Percentiles rank a stretch among this genome's conserved stretches.
Conservation (phyloP, 2,113 vertebrate genomes). For the Nannobrachium achirus region DNA sequence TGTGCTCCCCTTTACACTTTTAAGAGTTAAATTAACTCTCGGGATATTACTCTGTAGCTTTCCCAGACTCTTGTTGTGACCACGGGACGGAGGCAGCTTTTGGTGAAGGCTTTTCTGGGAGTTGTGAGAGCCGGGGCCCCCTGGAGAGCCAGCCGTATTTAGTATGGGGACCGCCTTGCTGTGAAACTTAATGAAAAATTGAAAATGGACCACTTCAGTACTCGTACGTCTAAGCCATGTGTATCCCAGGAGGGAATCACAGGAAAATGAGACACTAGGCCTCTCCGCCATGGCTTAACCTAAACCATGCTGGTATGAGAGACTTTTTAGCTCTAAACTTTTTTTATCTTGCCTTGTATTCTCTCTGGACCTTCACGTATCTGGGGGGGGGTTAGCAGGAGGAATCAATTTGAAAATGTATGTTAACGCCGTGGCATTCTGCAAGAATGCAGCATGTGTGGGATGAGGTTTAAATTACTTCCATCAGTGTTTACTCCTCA, state of each 20-base stretch:
- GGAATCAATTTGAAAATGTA: constrained; percentile 68
- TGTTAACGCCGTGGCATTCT: constrained; percentile 57
- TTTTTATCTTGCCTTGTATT: constrained; percentile 4
- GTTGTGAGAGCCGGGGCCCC: constrained; percentile 43
- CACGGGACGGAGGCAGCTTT: constrained; percentile 15
- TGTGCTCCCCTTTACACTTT: too few species aligned
- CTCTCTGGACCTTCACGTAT: constrained; percentile 41
- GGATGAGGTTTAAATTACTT: constrained; percentile 61
- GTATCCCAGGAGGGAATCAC: constrained; percentile 58
- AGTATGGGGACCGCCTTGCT: constrained; percentile 54
- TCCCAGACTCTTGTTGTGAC: neutral
- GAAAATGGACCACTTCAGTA: constrained; percentile 44
- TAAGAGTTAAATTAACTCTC: too few species aligned
- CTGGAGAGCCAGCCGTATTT: constrained; percentile 68
- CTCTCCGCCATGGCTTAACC: constrained; percentile 39
- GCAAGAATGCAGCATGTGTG: constrained; percentile 52
- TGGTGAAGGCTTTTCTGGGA: constrained; percentile 25
- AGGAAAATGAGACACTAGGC: constrained; percentile 35
- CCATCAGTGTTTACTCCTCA: constrained; percentile 65
- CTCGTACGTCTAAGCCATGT: constrained; percentile 40
- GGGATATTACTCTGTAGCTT: neutral
- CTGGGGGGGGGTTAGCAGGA: constrained; percentile 34
- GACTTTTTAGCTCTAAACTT: constrained; percentile 1
- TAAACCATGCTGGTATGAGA: constrained; percentile 30
- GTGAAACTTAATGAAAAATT: constrained; percentile 67